These are phyloP conservation scores for Deilephila elpenor DNA, from an alignment of 2,888 invertebrate genomes.

Conservation along the genomic window DNA sequence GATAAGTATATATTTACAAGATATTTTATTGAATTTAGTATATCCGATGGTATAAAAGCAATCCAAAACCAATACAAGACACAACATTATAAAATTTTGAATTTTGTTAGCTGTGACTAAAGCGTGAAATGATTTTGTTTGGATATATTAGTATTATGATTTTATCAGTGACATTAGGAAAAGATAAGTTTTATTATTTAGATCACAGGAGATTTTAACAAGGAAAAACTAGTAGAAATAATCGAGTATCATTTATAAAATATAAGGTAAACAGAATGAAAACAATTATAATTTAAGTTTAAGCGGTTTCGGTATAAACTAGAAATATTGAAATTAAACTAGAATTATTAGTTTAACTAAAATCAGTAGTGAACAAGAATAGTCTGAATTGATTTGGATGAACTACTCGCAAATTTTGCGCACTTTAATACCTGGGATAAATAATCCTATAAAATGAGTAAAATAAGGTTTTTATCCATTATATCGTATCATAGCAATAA, in stretches of 20 bases:
- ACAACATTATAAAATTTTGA: conserved; percentile 82
- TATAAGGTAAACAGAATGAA: background rate
- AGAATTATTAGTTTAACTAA: too few species aligned
- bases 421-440: background rate
- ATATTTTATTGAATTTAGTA: conserved; percentile 57
- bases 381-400: background rate
- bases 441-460: background rate
- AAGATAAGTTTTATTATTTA: background rate
- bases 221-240: background rate
- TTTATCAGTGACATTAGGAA: conserved; percentile 10
- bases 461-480: conserved; percentile 5
- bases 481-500: background rate
- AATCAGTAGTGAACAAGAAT: too few species aligned
- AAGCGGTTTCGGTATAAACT: too few species aligned
- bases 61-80: conserved; percentile 85
- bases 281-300: background rate
- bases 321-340: too few species aligned
- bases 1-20: conserved; percentile 50
- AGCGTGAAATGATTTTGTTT: conserved; percentile 56
- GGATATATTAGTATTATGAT: conserved; percentile 29
- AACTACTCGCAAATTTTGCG: background rate
- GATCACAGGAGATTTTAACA: conserved; percentile 1
- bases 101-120: conserved; percentile 83
- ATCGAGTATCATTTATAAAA: background rate
- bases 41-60: conserved; percentile 58